Evolutionary conservation across 2,797 vertebrate species (phyloP).

Genomic region (Zalophus californianus): DNA sequence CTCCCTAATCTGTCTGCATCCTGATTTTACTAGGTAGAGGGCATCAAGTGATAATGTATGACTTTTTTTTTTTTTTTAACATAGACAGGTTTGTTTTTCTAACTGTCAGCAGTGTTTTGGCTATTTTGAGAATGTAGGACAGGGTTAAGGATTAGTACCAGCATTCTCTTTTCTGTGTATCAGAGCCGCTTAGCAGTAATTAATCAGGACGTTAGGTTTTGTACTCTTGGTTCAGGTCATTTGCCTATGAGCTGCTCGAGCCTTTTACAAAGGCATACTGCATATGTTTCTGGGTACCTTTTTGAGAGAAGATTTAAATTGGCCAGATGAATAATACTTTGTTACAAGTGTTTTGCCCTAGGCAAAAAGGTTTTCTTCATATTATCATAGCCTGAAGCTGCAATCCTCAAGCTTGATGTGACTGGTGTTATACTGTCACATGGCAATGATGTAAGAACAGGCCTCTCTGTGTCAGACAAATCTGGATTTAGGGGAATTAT

Average conservation of each 20-base stretch:
- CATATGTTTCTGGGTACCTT: conserved; percentile 91
- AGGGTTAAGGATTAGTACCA: conserved; percentile 91
- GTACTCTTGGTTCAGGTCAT: conserved; percentile 91
- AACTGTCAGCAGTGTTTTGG: conserved; percentile 90
- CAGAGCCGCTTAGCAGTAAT: conserved; percentile 93
- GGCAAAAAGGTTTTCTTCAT: conserved; percentile 90
- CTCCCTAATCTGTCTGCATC: conserved; percentile 34
- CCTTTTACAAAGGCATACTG: conserved; percentile 90
- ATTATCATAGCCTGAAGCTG: conserved; percentile 90
- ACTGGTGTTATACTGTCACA: conserved; percentile 90
- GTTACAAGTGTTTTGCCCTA: conserved; percentile 92
- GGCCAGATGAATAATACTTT: conserved; percentile 91
- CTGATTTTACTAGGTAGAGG: conserved; percentile 50
- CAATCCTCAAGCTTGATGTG: conserved; percentile 88
- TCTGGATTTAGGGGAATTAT: conserved; percentile 93
- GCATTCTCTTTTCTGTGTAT: conserved; percentile 89
- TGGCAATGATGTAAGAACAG: conserved; percentile 91
- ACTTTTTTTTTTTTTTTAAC: conserved; percentile 72
- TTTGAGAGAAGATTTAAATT: conserved; percentile 91
- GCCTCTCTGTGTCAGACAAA: conserved; percentile 91
- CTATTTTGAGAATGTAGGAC: conserved; percentile 93
- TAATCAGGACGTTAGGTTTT: conserved; percentile 93
- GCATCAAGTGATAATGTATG: conserved; percentile 52
- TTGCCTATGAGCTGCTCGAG: conserved; percentile 90
- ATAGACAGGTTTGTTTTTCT: conserved; percentile 87